Percentiles rank a stretch among this genome's conserved stretches.
Evolutionary conservation across 2,888 invertebrate species (phyloP).

Genomic region (Drosophila ustulata): DNA sequence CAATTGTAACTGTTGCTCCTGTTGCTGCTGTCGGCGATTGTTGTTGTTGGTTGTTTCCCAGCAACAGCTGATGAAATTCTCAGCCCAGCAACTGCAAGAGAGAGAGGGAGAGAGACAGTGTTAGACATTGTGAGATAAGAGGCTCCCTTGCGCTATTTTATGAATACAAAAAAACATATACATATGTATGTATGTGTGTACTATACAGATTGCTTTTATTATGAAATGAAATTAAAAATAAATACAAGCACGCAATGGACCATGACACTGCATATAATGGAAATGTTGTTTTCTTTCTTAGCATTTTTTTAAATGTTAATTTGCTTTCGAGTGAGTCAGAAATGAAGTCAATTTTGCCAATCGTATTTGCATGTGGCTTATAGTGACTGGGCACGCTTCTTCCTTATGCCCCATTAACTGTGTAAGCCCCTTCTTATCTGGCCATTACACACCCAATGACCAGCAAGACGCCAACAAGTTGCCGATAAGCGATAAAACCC

Average conservation of each 20-base stretch:
- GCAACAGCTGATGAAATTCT: conserved; percentile 72
- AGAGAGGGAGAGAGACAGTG: conserved; percentile 40
- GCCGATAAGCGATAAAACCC: conserved; percentile 34
- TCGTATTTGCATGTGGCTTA: conserved; percentile 39
- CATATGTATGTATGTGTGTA: conserved; percentile 8
- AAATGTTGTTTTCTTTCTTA: conserved; percentile 5
- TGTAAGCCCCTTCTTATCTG: conserved; percentile 45
- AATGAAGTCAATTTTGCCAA: conserved; percentile 17
- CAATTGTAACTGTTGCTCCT: conserved; percentile 25
- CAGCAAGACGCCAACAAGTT: conserved; percentile 14
- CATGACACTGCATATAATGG: conserved; percentile 56
- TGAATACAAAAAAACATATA: conserved; percentile 18
- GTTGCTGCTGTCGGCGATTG: conserved; percentile 14
- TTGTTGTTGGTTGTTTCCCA: conserved; percentile 18
- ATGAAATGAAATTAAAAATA: conserved; percentile 77
- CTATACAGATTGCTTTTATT: conserved; percentile 57
- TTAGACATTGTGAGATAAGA: conserved; percentile 58
- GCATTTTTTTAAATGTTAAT: not conserved
- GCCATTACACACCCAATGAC: conserved; percentile 43
- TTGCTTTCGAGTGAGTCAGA: conserved; percentile 40
- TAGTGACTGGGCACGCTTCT: conserved; percentile 34
- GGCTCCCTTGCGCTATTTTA: conserved; percentile 53
- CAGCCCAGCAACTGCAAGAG: conserved; percentile 47
- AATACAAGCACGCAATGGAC: conserved; percentile 50
- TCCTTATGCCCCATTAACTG: conserved; percentile 26